Evolutionary conservation across 2,797 vertebrate species (phyloP).

Genomic region (Sebastes hubbsi): DNA sequence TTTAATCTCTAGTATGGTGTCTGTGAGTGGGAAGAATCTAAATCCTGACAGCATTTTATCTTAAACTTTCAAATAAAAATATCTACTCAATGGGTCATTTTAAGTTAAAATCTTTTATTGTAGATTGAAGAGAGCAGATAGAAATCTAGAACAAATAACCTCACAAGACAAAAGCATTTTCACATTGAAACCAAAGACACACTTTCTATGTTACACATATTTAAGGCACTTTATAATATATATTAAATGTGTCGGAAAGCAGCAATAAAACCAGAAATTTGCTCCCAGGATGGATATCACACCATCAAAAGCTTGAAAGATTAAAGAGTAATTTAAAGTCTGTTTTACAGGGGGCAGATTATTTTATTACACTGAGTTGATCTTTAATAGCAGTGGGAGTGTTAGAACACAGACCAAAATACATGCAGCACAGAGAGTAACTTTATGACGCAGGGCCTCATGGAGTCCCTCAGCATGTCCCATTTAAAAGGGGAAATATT

Average conservation of each 20-base stretch:
- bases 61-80: neutral
- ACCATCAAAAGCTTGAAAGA: constrained; percentile 37
- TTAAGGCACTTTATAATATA: constrained; percentile 60
- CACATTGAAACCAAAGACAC: constrained; percentile 41
- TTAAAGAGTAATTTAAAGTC: constrained; percentile 6
- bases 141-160: constrained; percentile 41
- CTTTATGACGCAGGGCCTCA: neutral
- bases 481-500: constrained; percentile 12
- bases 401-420: constrained; percentile 24
- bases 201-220: constrained; percentile 23
- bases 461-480: neutral
- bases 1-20: neutral
- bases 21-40: neutral
- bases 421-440: neutral
- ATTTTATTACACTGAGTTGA: constrained; percentile 5
- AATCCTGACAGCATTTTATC: neutral
- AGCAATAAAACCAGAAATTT: constrained; percentile 47
- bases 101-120: constrained; percentile 63
- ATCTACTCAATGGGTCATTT: neutral
- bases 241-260: constrained; percentile 37
- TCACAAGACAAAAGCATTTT: constrained; percentile 24
- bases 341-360: neutral
- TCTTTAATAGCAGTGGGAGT: constrained; percentile 23
- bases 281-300: constrained; percentile 50
- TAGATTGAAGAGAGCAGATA: constrained; percentile 40